Conservation (phyloP, 2,888 invertebrate species). For the Leucoma salicis region DNA sequence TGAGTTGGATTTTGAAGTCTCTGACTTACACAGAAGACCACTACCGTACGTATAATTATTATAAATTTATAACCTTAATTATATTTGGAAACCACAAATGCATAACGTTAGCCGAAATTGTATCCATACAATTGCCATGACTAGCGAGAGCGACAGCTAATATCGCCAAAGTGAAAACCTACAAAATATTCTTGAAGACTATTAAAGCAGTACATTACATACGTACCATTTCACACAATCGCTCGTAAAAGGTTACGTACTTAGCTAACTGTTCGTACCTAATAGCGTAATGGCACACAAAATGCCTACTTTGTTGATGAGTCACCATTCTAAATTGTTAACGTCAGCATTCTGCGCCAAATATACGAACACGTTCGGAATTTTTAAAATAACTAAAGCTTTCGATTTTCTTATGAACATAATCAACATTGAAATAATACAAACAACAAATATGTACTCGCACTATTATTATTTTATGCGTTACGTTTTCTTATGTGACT, state of each 20-base stretch:
- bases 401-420: conserved; percentile 15
- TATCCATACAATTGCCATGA: background rate
- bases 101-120: no score
- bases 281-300: conserved; percentile 26
- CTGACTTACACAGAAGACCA: no score
- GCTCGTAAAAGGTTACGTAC: conserved; percentile 23
- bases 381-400: conserved; percentile 8
- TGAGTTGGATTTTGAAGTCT: no score
- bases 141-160: conserved; percentile 2
- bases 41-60: no score
- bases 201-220: conserved; percentile 18
- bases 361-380: conserved; percentile 13
- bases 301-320: conserved; percentile 19
- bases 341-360: conserved; percentile 16
- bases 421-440: conserved; percentile 6
- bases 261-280: conserved; percentile 19
- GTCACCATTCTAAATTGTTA: conserved; percentile 26
- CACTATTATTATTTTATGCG: no score
- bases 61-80: no score
- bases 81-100: no score
- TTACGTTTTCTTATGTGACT: background rate
- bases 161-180: conserved; percentile 9
- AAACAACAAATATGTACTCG: background rate
- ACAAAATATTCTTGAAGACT: conserved; percentile 9
- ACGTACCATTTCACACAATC: conserved; percentile 14